Percentiles rank a stretch among this genome's conserved stretches.
Conservation (phyloP, 1,140 invertebrate species). For the Solen grandis region DNA sequence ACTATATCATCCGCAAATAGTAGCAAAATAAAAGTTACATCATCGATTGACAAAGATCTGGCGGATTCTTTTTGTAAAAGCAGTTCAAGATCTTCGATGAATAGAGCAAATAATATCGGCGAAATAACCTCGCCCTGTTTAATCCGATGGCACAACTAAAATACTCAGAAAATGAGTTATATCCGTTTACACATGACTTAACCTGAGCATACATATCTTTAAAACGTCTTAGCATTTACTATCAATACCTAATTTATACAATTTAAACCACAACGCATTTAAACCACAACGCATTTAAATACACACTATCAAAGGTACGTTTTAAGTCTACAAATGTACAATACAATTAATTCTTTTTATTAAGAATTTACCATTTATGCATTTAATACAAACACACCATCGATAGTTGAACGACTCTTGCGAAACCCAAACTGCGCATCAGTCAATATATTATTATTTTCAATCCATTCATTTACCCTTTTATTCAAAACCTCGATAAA, state of each 20-base stretch:
- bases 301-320: no score
- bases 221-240: background rate
- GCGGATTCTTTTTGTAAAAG: no score
- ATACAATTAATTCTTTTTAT: conserved; percentile 8
- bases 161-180: no score
- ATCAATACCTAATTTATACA: no score
- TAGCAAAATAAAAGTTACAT: no score
- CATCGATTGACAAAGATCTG: background rate
- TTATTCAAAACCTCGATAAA: no score
- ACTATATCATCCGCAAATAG: conserved; percentile 29
- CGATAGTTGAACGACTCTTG: conserved; percentile 10
- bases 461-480: background rate
- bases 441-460: conserved; percentile 1
- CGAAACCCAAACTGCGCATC: conserved; percentile 34
- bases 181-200: no score
- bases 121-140: conserved; percentile 37
- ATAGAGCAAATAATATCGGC: conserved; percentile 14
- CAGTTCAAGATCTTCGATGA: conserved; percentile 24
- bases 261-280: no score
- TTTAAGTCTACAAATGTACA: background rate
- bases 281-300: no score
- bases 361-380: background rate
- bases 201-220: background rate
- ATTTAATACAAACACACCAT: conserved; percentile 16
- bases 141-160: conserved; percentile 16